Base-by-base conservation (phyloP, 2,113 vertebrate species). In the Motacilla tschutschensis region DNA sequence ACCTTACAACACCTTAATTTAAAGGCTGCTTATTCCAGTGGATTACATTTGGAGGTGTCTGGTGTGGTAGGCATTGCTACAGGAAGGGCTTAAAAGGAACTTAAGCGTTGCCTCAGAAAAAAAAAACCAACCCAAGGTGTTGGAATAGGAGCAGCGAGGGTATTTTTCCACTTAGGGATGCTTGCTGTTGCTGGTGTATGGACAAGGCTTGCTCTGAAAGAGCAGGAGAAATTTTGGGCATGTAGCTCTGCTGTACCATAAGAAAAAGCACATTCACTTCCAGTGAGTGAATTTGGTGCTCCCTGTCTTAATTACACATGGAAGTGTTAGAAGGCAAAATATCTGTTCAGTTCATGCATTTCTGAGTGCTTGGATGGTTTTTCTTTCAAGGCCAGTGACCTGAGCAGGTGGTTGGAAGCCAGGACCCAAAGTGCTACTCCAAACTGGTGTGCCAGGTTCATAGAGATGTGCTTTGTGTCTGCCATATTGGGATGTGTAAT, bases 1-100 rank as follows among this genome's bases (percentile, higher is more conserved):
- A 92, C 92, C 94, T 94, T 88, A 87, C 92, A 93, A 92, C 84
- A 91, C 86, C 91, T 91, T 87, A 85, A 89, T 91, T 91, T 95
- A 89, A 94, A 95, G 91, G 57, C 93, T 87, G 53, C 89, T 95
- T 95, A 95, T 94, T 93, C 76, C 85, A 89, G 33, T 90, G 93
- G 94, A 94, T 95, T 94, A 94, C 81, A 89, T 93, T 89, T 93
- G 82, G 89, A 92, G 89, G 89, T 94, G 89, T 90, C 73, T 91
- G 85, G 65, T 78, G 46, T 75, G 70, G 66, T 89, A 84, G 87
- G 48, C 54, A 51, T 67, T 74, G 78, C 83, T 92, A 24, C 44
- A 93, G 87, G 78, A 90, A 78, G 62, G 40, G 64, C n/a, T 91
- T 84, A 85, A 88, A 60, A 82, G 36, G 72, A 92, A 74, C 48